These are phyloP conservation scores for Tragelaphus buxtoni DNA, from an alignment of 2,113 vertebrate species.

Conservation along the genomic window DNA sequence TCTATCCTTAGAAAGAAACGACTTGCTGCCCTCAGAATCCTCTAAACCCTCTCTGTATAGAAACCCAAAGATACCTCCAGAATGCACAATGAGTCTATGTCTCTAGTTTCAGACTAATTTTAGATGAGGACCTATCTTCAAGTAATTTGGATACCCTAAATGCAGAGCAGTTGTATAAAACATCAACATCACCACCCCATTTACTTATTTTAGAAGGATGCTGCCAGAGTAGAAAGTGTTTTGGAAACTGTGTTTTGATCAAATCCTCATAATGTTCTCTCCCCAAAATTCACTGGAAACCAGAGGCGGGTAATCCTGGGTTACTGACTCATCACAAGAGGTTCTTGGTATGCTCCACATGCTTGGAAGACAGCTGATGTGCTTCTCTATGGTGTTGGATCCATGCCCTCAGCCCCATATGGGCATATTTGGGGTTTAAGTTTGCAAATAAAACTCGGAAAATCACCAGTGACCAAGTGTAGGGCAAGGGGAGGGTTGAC, in stretches of 20 bases:
- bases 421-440: conserved; percentile 20
- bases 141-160: background rate
- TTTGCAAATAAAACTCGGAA: conserved; percentile 24
- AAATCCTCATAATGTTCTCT: background rate
- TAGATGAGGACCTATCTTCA: background rate
- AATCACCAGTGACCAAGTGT: background rate
- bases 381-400: background rate
- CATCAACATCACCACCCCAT: background rate
- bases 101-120: background rate
- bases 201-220: conserved; percentile 11
- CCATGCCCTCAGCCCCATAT: no score
- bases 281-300: background rate
- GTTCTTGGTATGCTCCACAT: background rate
- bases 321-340: background rate
- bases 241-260: background rate
- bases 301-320: background rate
- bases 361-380: background rate
- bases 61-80: background rate
- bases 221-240: background rate
- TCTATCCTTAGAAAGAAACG: background rate
- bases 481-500: background rate
- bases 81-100: background rate
- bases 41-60: background rate
- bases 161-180: background rate
- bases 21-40: background rate